Conservation (phyloP, 2,113 vertebrate genomes). For the Microcebus murinus region DNA sequence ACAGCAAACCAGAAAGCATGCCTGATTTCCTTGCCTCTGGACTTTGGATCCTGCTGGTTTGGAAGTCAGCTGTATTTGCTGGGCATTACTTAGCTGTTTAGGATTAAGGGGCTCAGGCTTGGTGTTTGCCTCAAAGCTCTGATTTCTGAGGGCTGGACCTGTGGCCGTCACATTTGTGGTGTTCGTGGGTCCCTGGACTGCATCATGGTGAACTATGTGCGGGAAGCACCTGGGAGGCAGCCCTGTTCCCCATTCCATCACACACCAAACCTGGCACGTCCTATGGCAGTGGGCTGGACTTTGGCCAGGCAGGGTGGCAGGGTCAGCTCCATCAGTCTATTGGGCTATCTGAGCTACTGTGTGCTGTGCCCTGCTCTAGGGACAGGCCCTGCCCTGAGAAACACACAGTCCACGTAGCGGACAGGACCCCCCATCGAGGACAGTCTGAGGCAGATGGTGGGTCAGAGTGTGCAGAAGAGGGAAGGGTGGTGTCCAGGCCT, state of each 20-base stretch:
- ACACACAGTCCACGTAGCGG: rapidly evolving
- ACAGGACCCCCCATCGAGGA: neutral
- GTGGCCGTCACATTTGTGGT: rapidly evolving
- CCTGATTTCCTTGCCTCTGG: neutral
- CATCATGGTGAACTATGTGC: neutral
- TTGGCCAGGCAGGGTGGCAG: neutral
- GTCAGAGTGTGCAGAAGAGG: neutral
- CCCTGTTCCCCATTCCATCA: too few relatives aligned
- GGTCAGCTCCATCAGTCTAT: neutral
- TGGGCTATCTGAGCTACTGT: neutral
- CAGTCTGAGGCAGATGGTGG: neutral
- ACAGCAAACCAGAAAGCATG: neutral
- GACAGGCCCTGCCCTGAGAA: neutral
- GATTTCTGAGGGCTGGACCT: too few relatives aligned
- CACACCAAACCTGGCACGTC: neutral
- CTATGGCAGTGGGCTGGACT: neutral
- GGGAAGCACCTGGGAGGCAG: neutral
- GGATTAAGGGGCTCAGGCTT: neutral
- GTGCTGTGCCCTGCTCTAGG: neutral
- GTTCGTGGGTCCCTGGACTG: neutral
- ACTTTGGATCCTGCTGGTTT: neutral
- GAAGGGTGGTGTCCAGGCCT: too few relatives aligned
- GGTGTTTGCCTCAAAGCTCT: neutral
- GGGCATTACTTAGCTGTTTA: neutral
- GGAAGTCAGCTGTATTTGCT: rapidly evolving